Base-by-base conservation (phyloP, 2,888 invertebrate genomes). In the Agrilus biguttatus region DNA sequence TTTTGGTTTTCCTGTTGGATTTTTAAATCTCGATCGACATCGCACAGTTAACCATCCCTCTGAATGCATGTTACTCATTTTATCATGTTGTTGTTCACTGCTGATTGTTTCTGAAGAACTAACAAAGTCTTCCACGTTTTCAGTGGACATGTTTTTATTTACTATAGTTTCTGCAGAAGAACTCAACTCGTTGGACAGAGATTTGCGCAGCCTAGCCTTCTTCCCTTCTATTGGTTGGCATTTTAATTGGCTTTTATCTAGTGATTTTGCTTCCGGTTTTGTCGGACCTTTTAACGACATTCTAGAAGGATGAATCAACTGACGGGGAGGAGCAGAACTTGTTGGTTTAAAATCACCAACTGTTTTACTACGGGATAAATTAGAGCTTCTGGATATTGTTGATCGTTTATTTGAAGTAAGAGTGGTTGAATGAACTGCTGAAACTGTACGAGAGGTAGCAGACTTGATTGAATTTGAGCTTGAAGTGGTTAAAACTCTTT, bases 1-100 rank as follows among this genome's bases (percentile, higher is more conserved):
- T 45, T 58, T 46, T 7, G 51, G 41, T 12, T 74, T 73, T 54
- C 71, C 70, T 12, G 70, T 67, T 33, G 46, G 46, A 51, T 71
- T 66, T 49, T 62, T 74, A 36, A 75, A 63, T 21, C 86, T 71
- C 2, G 71, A 73, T 34, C 82, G 74, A 38, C 83, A 80, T 55
- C 87, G 82, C 0, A 93, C 93, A 0, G 87, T 92, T 49, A 90
- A 75, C 93, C 92, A 93, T 1, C 92, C 93, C 51, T 86, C 86
- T 35, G 59, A 45, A n/a, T 53, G 48, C 35, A 47, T 37, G 14
- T 45, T 41, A 10, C 55, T 55, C 33, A 48, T 56, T 46, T 71
- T 71, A 10, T 72, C 60, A 40, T 71, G 70, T 28, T 28, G 28
- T 28, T 28, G 28, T 57, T 76, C 75, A 35, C 65, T 66, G 1